These are phyloP conservation scores for Pelecanoides urinatrix DNA, from an alignment of 2,113 vertebrate species.

Conservation along the genomic window DNA sequence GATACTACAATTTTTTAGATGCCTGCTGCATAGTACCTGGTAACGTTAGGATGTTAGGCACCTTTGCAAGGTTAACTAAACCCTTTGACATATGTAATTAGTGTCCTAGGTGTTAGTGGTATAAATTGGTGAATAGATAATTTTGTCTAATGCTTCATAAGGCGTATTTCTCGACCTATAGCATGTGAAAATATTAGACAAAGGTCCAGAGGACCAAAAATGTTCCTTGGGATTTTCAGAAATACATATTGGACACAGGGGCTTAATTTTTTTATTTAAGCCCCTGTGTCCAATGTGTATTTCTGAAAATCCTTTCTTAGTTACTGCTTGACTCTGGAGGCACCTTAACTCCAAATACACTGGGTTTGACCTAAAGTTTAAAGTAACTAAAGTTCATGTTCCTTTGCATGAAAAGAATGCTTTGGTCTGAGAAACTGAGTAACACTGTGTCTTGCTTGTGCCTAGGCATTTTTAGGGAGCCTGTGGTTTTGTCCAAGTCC, in stretches of 20 bases:
- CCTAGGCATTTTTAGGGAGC: background rate
- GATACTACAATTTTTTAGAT: background rate
- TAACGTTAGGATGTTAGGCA: background rate
- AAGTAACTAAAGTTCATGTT: background rate
- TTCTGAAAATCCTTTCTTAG: background rate
- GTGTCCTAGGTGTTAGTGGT: background rate
- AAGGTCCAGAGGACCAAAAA: background rate
- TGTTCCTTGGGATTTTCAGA: too few species aligned
- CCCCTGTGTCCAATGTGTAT: background rate
- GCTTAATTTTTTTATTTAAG: too few species aligned
- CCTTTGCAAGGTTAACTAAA: background rate
- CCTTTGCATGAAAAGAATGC: background rate
- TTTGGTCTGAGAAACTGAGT: background rate
- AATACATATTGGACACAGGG: too few species aligned
- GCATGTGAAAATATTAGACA: background rate
- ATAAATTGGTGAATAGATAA: background rate
- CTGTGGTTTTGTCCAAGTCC: background rate
- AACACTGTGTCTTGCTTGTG: background rate
- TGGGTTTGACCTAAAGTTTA: background rate
- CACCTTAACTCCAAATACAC: background rate
- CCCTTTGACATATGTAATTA: background rate
- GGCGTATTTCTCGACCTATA: background rate
- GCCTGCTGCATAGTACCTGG: background rate
- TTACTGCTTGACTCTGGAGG: background rate
- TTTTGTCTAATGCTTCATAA: background rate